Conservation (phyloP, 1,140 invertebrate species). For the Orussus abietinus region DNA sequence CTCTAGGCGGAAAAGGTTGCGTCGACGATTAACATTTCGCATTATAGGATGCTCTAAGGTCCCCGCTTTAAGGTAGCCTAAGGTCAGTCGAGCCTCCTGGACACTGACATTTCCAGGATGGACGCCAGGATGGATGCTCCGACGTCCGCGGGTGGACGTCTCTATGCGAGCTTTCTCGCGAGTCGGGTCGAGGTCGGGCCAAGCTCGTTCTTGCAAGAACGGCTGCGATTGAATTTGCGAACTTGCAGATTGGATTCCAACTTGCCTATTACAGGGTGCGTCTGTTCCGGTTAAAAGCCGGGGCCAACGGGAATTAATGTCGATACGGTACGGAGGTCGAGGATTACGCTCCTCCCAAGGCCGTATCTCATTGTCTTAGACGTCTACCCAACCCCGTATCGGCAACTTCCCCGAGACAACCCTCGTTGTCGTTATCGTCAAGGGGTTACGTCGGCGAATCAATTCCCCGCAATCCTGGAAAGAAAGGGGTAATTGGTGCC, state of each 20-base stretch:
- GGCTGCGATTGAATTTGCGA: slow-evolving; percentile 55
- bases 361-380: slow-evolving; percentile 39
- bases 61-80: slow-evolving; percentile 1
- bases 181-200: background rate
- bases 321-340: slow-evolving; percentile 50
- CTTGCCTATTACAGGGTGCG: slow-evolving; percentile 57
- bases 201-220: slow-evolving; percentile 23
- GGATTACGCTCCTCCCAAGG: slow-evolving; percentile 48
- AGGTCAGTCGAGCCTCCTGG: slow-evolving; percentile 3
- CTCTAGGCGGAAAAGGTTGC: background rate
- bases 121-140: too few species aligned
- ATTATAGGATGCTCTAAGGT: background rate
- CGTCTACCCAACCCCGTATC: too few species aligned
- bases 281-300: slow-evolving; percentile 56
- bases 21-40: slow-evolving; percentile 5
- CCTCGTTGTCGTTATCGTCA: too few species aligned
- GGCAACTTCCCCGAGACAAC: too few species aligned
- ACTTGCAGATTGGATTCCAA: slow-evolving; percentile 57
- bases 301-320: slow-evolving; percentile 52
- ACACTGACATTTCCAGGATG: slow-evolving; percentile 10
- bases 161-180: too few species aligned
- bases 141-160: background rate
- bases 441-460: too few species aligned
- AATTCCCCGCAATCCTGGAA: too few species aligned
- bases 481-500: too few species aligned